A percentile compares a stretch with the other conserved stretches of the same genome.
Conservation (phyloP, 2,888 invertebrate species). For the Empis stercorea region DNA sequence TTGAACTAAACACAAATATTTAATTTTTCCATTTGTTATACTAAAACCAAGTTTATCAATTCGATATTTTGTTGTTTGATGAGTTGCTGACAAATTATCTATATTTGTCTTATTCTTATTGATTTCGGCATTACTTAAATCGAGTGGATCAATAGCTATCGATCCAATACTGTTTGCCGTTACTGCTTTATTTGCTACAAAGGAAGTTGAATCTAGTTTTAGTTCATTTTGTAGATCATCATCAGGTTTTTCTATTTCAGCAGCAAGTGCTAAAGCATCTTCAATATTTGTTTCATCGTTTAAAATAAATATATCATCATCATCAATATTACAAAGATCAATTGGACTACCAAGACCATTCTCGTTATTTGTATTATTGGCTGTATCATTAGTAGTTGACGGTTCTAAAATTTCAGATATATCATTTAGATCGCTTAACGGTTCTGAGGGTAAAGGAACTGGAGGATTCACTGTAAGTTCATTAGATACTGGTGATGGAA, state of each 20-base stretch:
- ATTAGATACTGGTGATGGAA: background rate
- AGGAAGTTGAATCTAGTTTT: background rate
- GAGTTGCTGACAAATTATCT: background rate
- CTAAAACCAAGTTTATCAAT: constrained; percentile 25
- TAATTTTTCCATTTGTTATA: constrained; percentile 9
- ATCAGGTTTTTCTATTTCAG: background rate
- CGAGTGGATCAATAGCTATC: background rate
- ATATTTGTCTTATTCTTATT: background rate
- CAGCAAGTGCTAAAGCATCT: background rate
- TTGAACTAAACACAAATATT: constrained; percentile 26
- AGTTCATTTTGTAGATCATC: background rate
- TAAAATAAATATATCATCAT: background rate
- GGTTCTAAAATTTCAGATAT: constrained; percentile 16
- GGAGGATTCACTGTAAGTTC: background rate
- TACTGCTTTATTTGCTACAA: background rate
- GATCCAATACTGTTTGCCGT: background rate
- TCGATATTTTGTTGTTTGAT: constrained; percentile 11
- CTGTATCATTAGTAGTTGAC: background rate
- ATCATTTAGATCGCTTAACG: constrained; percentile 16
- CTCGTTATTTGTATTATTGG: background rate
- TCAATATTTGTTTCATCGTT: background rate
- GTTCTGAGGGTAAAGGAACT: constrained; percentile 1
- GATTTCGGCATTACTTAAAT: background rate
- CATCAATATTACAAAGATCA: background rate
- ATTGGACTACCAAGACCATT: background rate